Evolutionary conservation across 1,140 invertebrate species (phyloP).

Genomic region (Formica exsecta): DNA sequence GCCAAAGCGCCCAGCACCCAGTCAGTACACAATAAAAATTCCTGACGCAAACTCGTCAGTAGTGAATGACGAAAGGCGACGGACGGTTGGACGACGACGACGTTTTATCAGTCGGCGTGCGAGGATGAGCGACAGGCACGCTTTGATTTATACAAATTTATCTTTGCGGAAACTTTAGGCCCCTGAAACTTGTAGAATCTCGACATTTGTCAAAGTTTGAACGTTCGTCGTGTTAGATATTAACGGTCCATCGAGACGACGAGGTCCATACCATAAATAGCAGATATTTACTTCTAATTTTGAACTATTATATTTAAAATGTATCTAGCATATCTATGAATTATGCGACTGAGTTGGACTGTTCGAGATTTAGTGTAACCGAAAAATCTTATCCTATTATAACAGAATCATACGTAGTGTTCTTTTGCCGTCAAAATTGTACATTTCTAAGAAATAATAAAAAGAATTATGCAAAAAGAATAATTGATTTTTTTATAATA

Average conservation of each 20-base stretch:
- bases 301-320: not conserved
- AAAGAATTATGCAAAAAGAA: too few relatives aligned
- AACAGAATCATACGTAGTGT: too few relatives aligned
- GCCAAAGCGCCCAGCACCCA: slow-evolving; percentile 45
- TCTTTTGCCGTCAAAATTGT: too few relatives aligned
- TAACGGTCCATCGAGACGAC: not conserved
- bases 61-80: slow-evolving; percentile 63
- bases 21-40: slow-evolving; percentile 73
- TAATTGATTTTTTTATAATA: too few relatives aligned
- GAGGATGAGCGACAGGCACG: slow-evolving; percentile 1
- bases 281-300: not conserved
- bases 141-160: slow-evolving; percentile 45
- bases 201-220: not conserved
- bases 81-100: slow-evolving; percentile 28
- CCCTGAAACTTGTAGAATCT: not conserved
- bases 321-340: too few relatives aligned
- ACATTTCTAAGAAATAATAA: too few relatives aligned
- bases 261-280: not conserved
- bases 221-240: not conserved
- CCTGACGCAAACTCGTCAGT: slow-evolving; percentile 59
- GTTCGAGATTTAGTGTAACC: too few relatives aligned
- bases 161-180: not conserved
- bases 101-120: slow-evolving; percentile 42
- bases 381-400: too few relatives aligned
- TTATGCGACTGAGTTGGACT: too few relatives aligned